Evolutionary conservation across 1,140 invertebrate species (phyloP).

Genomic region (Drosophila nigrodunni): DNA sequence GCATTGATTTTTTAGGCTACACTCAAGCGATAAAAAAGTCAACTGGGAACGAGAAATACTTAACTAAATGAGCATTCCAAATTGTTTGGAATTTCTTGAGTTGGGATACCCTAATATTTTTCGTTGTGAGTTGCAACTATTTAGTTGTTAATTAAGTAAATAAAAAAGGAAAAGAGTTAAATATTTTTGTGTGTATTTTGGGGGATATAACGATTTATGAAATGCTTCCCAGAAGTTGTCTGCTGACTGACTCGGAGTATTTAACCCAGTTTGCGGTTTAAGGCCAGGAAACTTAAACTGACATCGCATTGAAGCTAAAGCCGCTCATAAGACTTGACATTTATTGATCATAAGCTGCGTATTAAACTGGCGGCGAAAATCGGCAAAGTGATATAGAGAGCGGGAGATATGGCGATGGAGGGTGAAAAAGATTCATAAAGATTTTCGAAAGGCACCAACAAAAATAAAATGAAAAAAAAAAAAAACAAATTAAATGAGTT

Average conservation of each 20-base stretch:
- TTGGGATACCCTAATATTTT: background rate
- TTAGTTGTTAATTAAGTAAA: slow-evolving; percentile 81
- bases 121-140: slow-evolving; percentile 56
- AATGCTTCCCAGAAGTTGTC: slow-evolving; percentile 60
- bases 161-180: slow-evolving; percentile 51
- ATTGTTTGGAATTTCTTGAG: background rate
- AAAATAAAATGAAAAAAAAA: background rate
- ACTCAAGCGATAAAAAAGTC: slow-evolving; percentile 72
- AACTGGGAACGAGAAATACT: slow-evolving; percentile 59
- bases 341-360: slow-evolving; percentile 81
- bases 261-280: slow-evolving; percentile 66
- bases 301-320: slow-evolving; percentile 40
- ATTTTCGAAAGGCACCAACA: slow-evolving; percentile 24
- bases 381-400: slow-evolving; percentile 19
- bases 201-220: slow-evolving; percentile 47
- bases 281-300: slow-evolving; percentile 13
- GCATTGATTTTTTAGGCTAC: slow-evolving; percentile 73
- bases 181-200: slow-evolving; percentile 34
- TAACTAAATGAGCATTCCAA: slow-evolving; percentile 49
- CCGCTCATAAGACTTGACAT: slow-evolving; percentile 67
- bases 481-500: slow-evolving; percentile 45
- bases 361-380: slow-evolving; percentile 60
- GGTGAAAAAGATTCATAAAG: slow-evolving; percentile 56
- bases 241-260: slow-evolving; percentile 3
- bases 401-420: no score